A percentile compares a stretch with the other conserved stretches of the same genome.
Conservation (phyloP, 2,888 invertebrate genomes). For the Koerneria pararmatus region DNA sequence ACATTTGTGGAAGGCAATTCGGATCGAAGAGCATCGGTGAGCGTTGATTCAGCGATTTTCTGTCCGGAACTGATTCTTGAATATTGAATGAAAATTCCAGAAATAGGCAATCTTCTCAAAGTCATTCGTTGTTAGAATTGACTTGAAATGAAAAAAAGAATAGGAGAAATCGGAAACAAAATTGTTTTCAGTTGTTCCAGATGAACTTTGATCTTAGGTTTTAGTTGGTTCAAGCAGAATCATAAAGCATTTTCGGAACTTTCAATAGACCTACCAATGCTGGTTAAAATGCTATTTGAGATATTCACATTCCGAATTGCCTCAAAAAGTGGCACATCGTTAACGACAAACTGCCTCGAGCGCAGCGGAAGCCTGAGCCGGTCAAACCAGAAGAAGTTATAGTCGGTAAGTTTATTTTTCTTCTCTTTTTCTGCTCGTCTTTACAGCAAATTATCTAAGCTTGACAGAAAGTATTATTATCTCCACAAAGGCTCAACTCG, state of each 20-base stretch:
- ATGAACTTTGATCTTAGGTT: too few relatives aligned
- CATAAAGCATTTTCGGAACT: neutral
- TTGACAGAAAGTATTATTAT: neutral
- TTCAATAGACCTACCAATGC: slow-evolving; percentile 62
- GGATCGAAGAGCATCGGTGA: slow-evolving; percentile 65
- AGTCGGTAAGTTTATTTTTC: slow-evolving; percentile 24
- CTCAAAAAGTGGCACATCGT: slow-evolving; percentile 68
- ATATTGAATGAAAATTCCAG: too few relatives aligned
- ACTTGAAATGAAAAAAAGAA: too few relatives aligned
- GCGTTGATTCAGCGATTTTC: slow-evolving; percentile 3
- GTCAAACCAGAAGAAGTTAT: slow-evolving; percentile 65
- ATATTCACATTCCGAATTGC: slow-evolving; percentile 72
- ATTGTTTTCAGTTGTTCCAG: too few relatives aligned
- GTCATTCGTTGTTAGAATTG: too few relatives aligned
- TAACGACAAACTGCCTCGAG: slow-evolving; percentile 67
- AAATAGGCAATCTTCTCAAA: too few relatives aligned
- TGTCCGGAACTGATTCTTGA: neutral
- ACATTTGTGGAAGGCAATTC: slow-evolving; percentile 70
- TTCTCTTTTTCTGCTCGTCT: too few relatives aligned
- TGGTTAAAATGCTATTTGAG: neutral
- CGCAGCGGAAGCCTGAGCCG: slow-evolving; percentile 66
- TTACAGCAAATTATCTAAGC: too few relatives aligned
- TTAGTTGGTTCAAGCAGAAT: too few relatives aligned
- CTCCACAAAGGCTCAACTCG: neutral
- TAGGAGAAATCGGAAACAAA: too few relatives aligned